Percentiles rank a stretch among this genome's conserved stretches.
These are phyloP conservation scores for Monodelphis domestica DNA, from an alignment of 2,797 vertebrate genomes.

Conservation along the genomic window DNA sequence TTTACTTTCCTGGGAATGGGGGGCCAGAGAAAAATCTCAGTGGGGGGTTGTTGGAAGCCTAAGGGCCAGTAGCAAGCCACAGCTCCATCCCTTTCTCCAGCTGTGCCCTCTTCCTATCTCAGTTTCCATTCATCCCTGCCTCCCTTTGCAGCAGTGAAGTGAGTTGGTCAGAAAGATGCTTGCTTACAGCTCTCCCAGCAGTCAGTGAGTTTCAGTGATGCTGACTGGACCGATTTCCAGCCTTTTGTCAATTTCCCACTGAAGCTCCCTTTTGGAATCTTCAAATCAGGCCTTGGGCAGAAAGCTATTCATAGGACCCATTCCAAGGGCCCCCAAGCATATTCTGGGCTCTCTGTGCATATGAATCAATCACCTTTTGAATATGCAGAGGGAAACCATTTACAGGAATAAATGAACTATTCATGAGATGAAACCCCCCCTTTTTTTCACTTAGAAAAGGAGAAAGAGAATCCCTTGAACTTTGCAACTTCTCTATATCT, in stretches of 20 bases:
- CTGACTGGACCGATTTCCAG: background rate
- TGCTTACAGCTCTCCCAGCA: background rate
- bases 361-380: slow-evolving; percentile 5
- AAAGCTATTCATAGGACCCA: background rate
- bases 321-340: background rate
- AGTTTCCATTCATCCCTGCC: background rate
- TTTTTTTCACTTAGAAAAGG: slow-evolving; percentile 26
- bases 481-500: slow-evolving; percentile 45
- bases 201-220: background rate
- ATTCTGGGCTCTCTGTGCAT: slow-evolving; percentile 23
- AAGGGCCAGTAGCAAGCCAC: background rate
- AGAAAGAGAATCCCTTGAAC: slow-evolving; percentile 65
- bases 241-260: background rate
- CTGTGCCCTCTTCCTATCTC: background rate
- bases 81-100: background rate
- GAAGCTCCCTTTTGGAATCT: background rate
- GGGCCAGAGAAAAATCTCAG: background rate
- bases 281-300: background rate
- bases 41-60: background rate
- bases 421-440: slow-evolving; percentile 25
- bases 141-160: background rate
- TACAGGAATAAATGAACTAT: slow-evolving; percentile 54
- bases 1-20: slow-evolving; percentile 47
- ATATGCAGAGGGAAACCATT: slow-evolving; percentile 51
- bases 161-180: background rate